These are phyloP conservation scores for Dromaius novaehollandiae DNA, from an alignment of 2,113 vertebrate genomes.

Conservation along the genomic window DNA sequence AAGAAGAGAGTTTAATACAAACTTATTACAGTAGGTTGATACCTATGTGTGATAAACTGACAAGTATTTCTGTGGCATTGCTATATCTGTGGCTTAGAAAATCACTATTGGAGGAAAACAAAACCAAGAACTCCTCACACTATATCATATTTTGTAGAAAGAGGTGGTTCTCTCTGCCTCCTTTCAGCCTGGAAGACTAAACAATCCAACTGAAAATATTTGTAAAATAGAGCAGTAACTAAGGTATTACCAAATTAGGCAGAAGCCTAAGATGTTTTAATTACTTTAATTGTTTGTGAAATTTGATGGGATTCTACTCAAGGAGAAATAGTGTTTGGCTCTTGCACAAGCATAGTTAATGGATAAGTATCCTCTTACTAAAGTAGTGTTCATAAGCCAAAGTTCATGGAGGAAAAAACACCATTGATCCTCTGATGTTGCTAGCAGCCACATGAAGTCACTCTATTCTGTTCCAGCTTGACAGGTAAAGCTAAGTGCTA, in stretches of 20 bases:
- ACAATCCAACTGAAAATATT: not conserved
- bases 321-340: not conserved
- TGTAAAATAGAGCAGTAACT: conserved; percentile 34
- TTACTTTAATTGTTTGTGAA: conserved; percentile 66
- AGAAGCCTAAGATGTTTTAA: conserved; percentile 54
- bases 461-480: not conserved
- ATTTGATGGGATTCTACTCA: conserved; percentile 22
- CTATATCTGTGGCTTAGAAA: not conserved
- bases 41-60: not conserved
- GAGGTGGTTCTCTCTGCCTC: not conserved
- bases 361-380: not conserved
- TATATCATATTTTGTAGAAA: not conserved
- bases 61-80: not conserved
- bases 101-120: not conserved
- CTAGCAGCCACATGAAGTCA: not conserved
- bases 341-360: not conserved
- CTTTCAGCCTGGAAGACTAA: not conserved
- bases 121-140: not conserved
- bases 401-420: not conserved
- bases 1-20: not conserved
- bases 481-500: not conserved
- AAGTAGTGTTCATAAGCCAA: not conserved
- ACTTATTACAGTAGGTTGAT: not conserved
- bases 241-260: conserved; percentile 37
- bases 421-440: not conserved